These are phyloP conservation scores for Thomomys bottae DNA, from an alignment of 2,113 vertebrate species.

Conservation along the genomic window DNA sequence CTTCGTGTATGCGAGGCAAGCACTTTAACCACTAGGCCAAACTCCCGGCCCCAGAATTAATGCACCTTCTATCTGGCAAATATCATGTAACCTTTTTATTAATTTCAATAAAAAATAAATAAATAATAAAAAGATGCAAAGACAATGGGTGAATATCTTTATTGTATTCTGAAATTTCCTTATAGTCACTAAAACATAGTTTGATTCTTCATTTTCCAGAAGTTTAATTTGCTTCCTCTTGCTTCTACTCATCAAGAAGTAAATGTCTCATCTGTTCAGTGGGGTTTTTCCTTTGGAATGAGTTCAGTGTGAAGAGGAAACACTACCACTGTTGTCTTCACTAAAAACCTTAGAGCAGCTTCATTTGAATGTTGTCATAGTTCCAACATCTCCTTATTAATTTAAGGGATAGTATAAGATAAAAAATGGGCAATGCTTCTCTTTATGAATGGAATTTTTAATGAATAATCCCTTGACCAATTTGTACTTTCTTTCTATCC, in stretches of 20 bases:
- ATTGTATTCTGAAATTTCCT: conserved; percentile 5
- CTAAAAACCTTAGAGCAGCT: neutral
- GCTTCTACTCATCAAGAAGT: neutral
- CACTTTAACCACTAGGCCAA: too few species aligned
- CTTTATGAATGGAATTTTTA: conserved; percentile 52
- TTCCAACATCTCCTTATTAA: neutral
- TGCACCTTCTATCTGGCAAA: too few species aligned
- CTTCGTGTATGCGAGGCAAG: too few species aligned
- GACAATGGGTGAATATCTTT: neutral
- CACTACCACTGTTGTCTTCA: neutral
- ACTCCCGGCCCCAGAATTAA: too few species aligned
- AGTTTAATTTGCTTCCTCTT: conserved; percentile 1
- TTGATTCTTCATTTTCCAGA: neutral
- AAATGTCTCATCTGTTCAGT: neutral
- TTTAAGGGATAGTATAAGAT: conserved; percentile 32
- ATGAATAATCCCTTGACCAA: neutral
- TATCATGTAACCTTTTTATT: too few species aligned
- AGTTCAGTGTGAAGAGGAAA: neutral
- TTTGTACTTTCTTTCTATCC: conserved; percentile 51
- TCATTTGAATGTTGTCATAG: conserved; percentile 23
- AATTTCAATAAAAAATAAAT: too few species aligned
- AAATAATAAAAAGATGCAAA: neutral
- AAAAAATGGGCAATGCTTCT: conserved; percentile 7
- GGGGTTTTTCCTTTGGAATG: neutral
- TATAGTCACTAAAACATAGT: neutral